A percentile compares a stretch with the other conserved stretches of the same genome.
Conservation (phyloP, 2,888 invertebrate species). For the Baccha elongata region DNA sequence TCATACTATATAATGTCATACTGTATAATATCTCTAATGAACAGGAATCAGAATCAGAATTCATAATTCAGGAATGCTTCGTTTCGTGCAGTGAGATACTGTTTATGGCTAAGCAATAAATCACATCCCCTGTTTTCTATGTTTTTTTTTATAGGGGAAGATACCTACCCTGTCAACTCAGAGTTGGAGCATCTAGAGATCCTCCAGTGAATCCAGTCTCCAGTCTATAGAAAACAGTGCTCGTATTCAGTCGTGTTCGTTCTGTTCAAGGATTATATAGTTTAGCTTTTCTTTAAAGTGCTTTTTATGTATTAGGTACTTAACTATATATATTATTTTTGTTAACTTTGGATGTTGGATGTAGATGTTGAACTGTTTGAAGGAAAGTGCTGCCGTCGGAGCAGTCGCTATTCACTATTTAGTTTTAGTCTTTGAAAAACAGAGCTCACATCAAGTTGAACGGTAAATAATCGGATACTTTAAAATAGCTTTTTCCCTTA, state of each 20-base stretch:
- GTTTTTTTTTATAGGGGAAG: constrained; percentile 27
- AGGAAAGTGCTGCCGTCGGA: constrained; percentile 8
- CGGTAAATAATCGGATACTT: neutral
- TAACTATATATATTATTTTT: neutral
- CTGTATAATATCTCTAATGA: neutral
- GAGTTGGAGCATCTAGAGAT: constrained; percentile 29
- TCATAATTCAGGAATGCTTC: too few relatives aligned
- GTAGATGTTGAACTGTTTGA: neutral
- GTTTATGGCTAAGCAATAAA: neutral
- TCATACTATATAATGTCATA: too few relatives aligned
- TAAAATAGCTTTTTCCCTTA: constrained; percentile 4
- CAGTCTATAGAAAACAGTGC: constrained; percentile 54
- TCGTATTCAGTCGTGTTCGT: constrained; percentile 40
- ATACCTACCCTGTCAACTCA: constrained; percentile 30
- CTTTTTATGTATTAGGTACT: constrained; percentile 1
- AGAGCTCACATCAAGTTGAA: constrained; percentile 12
- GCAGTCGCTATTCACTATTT: constrained; percentile 34
- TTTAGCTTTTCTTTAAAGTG: constrained; percentile 32
- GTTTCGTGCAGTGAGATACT: too few relatives aligned
- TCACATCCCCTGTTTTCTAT: constrained; percentile 38
- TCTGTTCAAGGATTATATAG: constrained; percentile 20
- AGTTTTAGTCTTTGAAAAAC: constrained; percentile 58
- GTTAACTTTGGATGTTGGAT: constrained; percentile 9
- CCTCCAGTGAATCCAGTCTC: too few relatives aligned
- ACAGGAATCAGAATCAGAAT: too few relatives aligned